Conservation (phyloP, 1,140 invertebrate genomes). For the Oedothorax gibbosus region DNA sequence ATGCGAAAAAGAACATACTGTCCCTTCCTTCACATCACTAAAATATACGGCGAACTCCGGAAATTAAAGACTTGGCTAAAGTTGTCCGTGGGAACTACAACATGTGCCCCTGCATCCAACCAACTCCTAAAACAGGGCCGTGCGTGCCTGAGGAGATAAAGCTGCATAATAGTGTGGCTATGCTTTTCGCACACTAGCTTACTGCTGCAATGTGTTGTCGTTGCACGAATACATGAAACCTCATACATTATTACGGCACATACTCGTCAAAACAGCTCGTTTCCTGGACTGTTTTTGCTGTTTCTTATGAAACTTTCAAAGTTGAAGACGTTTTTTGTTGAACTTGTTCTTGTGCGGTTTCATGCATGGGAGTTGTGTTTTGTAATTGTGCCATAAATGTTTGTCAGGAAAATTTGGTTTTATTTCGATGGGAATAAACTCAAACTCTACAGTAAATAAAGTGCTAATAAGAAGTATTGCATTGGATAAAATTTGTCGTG, state of each 20-base stretch:
- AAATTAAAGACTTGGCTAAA: slow-evolving; percentile 58
- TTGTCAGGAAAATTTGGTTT: neutral
- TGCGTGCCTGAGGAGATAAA: slow-evolving; percentile 24
- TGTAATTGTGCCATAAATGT: slow-evolving; percentile 29
- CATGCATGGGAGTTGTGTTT: slow-evolving; percentile 36
- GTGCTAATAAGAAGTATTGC: too few relatives aligned
- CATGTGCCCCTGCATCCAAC: slow-evolving; percentile 33
- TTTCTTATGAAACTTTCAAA: too few relatives aligned
- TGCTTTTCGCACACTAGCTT: slow-evolving; percentile 47
- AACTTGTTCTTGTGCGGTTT: neutral
- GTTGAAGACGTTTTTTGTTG: too few relatives aligned
- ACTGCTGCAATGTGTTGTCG: slow-evolving; percentile 23
- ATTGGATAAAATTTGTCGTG: too few relatives aligned
- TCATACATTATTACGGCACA: slow-evolving; percentile 21
- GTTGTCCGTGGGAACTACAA: slow-evolving; percentile 50
- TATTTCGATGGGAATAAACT: too few relatives aligned
- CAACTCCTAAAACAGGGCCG: slow-evolving; percentile 15
- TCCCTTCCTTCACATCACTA: too few relatives aligned
- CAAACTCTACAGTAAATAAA: too few relatives aligned
- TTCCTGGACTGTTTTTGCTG: too few relatives aligned
- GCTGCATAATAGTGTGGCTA: slow-evolving; percentile 50
- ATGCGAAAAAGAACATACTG: too few relatives aligned
- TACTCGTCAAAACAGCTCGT: neutral
- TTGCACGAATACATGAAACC: slow-evolving; percentile 48
- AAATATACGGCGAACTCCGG: slow-evolving; percentile 21